Evolutionary conservation across 1,140 invertebrate species (phyloP).

Genomic region (Drosophila nikananu): DNA sequence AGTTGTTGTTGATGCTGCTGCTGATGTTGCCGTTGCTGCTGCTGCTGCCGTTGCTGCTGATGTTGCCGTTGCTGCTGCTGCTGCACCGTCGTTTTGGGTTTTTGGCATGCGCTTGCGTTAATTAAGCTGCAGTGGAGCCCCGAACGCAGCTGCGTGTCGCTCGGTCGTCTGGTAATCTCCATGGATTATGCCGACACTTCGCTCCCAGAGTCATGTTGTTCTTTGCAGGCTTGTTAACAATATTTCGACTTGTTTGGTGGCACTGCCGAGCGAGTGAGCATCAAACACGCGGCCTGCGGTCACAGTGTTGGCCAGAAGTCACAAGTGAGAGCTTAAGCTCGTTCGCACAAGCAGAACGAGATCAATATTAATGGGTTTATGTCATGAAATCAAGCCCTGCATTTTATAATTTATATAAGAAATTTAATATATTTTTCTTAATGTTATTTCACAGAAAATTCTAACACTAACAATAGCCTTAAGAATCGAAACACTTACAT

Average conservation of each 20-base stretch:
- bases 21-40: constrained; percentile 10
- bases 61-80: constrained; percentile 12
- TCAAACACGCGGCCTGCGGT: constrained; percentile 69
- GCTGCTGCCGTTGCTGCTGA: too few relatives aligned
- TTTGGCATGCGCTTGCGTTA: constrained; percentile 77
- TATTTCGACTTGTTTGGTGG: constrained; percentile 65
- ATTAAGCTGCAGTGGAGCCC: constrained; percentile 66
- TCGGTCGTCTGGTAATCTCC: constrained; percentile 72
- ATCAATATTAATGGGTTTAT: constrained; percentile 8
- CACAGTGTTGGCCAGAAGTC: constrained; percentile 52
- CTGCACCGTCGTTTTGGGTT: constrained; percentile 59
- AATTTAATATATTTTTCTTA: too few relatives aligned
- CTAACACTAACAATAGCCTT: too few relatives aligned
- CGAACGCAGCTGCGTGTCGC: constrained; percentile 58
- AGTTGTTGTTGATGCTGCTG: constrained; percentile 5
- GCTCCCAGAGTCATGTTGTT: constrained; percentile 70
- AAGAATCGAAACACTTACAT: too few relatives aligned
- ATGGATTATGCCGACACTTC: constrained; percentile 77
- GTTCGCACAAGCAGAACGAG: background rate
- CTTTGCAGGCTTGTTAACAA: constrained; percentile 81
- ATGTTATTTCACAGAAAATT: too few relatives aligned
- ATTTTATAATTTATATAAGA: background rate
- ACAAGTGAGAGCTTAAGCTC: constrained; percentile 55
- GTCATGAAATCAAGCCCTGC: background rate
- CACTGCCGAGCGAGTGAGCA: constrained; percentile 24